phyloP scores from a whole-genome alignment of 2,888 invertebrate genomes.

The Acronicta aceris region DNA sequence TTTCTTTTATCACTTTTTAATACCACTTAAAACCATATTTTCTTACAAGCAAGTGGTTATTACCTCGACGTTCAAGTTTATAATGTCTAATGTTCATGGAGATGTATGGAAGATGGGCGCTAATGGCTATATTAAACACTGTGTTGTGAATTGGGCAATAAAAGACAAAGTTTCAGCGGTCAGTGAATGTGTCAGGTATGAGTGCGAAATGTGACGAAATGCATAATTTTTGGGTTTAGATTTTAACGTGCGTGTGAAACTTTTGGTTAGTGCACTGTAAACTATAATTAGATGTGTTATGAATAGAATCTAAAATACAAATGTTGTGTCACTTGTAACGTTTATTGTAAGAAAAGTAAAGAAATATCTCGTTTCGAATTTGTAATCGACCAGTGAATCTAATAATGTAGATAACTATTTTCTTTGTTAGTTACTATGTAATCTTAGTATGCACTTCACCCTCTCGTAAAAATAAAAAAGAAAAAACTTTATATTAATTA shows the following conservation, averaged over 20 bases:
- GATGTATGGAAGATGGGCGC: conserved; percentile 14
- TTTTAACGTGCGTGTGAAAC: conserved; percentile 15
- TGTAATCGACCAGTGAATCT: too few relatives aligned
- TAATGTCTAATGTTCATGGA: conserved; percentile 11
- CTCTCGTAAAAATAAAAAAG: too few relatives aligned
- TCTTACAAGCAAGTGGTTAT: not conserved
- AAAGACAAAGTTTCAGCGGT: conserved; percentile 26
- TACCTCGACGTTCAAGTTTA: conserved; percentile 6
- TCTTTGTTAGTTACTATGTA: too few relatives aligned
- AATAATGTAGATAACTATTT: too few relatives aligned
- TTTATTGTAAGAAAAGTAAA: too few relatives aligned
- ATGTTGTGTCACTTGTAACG: too few relatives aligned
- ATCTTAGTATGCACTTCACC: too few relatives aligned
- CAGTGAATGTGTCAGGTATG: conserved; percentile 12
- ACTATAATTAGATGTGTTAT: not conserved
- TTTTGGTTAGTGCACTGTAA: conserved; percentile 3
- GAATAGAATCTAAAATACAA: too few relatives aligned
- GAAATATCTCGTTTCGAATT: too few relatives aligned
- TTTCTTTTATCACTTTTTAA: not conserved
- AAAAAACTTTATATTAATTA: too few relatives aligned
- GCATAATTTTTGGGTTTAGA: not conserved
- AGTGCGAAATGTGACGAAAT: conserved; percentile 32
- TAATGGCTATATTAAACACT: conserved; percentile 34
- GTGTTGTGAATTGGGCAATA: conserved; percentile 43
- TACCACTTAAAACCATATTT: not conserved